Evolutionary conservation across 2,113 vertebrate genomes (phyloP).

Genomic region (Rhinolophus sinicus): DNA sequence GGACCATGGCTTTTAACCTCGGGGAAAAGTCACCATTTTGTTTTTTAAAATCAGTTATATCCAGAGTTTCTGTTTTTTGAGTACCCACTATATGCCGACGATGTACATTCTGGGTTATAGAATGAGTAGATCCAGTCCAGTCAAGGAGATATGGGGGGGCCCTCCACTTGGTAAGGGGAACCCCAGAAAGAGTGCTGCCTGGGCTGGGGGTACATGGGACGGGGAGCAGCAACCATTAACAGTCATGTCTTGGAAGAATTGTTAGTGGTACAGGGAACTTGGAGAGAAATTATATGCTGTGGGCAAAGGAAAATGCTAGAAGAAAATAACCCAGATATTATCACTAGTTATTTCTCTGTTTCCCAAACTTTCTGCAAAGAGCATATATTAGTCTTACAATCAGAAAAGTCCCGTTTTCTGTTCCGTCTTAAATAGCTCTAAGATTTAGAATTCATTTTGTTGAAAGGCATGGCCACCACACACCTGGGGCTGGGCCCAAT

Average conservation of each 20-base stretch:
- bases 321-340: slow-evolving; percentile 20
- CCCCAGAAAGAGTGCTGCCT: background rate
- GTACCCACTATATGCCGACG: background rate
- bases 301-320: slow-evolving; percentile 30
- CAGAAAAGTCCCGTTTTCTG: background rate
- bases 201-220: background rate
- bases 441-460: background rate
- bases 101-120: background rate
- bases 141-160: too few relatives aligned
- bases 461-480: background rate
- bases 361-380: background rate
- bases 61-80: background rate
- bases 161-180: background rate
- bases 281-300: background rate
- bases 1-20: background rate
- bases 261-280: background rate
- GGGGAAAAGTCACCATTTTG: background rate
- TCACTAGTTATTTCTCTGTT: background rate
- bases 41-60: background rate
- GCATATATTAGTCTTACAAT: background rate
- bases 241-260: background rate
- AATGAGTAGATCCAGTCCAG: background rate
- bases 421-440: background rate
- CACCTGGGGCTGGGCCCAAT: too few relatives aligned
- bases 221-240: background rate